A percentile compares a stretch with the other conserved stretches of the same genome.
These are phyloP conservation scores for Gorsachius goisagi DNA, from an alignment of 2,113 vertebrate genomes.

Conservation along the genomic window DNA sequence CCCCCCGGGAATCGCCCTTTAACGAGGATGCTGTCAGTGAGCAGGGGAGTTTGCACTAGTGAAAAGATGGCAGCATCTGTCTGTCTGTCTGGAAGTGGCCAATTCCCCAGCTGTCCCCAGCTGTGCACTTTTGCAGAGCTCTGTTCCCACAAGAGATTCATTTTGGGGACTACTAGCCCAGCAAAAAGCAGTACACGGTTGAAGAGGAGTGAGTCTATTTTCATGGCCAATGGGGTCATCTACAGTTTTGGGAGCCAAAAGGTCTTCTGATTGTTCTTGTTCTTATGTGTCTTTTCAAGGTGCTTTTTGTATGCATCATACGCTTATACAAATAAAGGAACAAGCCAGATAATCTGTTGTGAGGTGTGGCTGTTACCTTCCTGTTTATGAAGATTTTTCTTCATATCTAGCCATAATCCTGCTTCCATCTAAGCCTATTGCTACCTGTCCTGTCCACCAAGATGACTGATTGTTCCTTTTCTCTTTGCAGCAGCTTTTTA, in stretches of 20 bases:
- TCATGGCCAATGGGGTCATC: accelerated
- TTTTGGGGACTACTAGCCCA: not conserved
- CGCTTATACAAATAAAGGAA: not conserved
- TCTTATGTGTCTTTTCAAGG: not conserved
- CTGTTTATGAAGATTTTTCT: not conserved
- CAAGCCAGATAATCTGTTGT: not conserved
- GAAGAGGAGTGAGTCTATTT: not conserved
- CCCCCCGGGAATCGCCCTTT: not conserved
- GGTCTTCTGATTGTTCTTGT: not conserved
- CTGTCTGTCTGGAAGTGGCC: not conserved
- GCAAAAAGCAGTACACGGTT: not conserved
- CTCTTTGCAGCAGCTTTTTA: not conserved
- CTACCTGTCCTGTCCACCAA: not conserved
- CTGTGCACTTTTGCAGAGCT: not conserved
- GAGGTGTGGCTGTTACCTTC: not conserved
- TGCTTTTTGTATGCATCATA: not conserved
- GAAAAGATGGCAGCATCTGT: not conserved
- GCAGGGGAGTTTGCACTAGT: not conserved
- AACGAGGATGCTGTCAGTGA: not conserved
- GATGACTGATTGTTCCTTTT: not conserved
- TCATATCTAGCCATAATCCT: not conserved
- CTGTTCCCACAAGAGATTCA: not conserved
- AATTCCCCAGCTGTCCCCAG: not conserved
- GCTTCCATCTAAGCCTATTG: not conserved
- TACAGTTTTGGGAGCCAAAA: not conserved